Percentiles rank a stretch among this genome's conserved stretches.
These are phyloP conservation scores for Glomeris marginata DNA, from an alignment of 2,888 invertebrate genomes.

Conservation along the genomic window DNA sequence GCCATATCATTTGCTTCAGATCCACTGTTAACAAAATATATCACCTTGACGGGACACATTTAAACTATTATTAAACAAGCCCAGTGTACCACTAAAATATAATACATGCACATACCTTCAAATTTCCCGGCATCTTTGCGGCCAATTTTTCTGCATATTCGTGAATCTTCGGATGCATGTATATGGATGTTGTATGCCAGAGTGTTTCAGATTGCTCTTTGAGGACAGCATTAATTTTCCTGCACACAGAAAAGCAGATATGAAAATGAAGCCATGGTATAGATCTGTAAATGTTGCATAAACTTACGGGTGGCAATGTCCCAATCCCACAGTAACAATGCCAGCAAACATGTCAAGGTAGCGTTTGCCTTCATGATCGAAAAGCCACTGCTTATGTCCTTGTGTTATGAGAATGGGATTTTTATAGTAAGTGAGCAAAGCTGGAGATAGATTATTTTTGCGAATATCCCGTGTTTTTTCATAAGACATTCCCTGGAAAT, in stretches of 20 bases:
- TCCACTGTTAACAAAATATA: slow-evolving; percentile 90
- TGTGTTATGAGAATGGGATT: slow-evolving; percentile 68
- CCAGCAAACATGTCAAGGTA: slow-evolving; percentile 94
- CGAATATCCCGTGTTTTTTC: slow-evolving; percentile 42
- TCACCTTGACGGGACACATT: slow-evolving; percentile 42
- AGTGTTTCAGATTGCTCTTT: slow-evolving; percentile 61
- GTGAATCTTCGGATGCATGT: slow-evolving; percentile 74
- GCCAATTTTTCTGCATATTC: slow-evolving; percentile 75
- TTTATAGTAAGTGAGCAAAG: slow-evolving; percentile 51
- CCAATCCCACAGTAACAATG: slow-evolving; percentile 92
- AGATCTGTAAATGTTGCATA: not conserved
- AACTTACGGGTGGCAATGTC: slow-evolving; percentile 93
- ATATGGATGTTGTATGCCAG: slow-evolving; percentile 88
- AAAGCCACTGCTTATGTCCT: slow-evolving; percentile 85
- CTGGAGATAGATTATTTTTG: slow-evolving; percentile 50
- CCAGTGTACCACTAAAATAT: too few relatives aligned
- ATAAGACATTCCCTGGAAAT: slow-evolving; percentile 24
- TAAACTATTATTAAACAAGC: not conserved
- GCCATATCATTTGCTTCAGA: slow-evolving; percentile 96
- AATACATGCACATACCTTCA: slow-evolving; percentile 68
- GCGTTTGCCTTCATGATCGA: slow-evolving; percentile 64
- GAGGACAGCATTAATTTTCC: slow-evolving; percentile 67
- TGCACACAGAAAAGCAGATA: slow-evolving; percentile 31
- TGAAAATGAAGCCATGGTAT: not conserved
- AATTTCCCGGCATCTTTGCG: slow-evolving; percentile 62